Percentiles rank a stretch among this genome's conserved stretches.
phyloP scores from a whole-genome alignment of 1,140 invertebrate species.

The Cepaea nemoralis region DNA sequence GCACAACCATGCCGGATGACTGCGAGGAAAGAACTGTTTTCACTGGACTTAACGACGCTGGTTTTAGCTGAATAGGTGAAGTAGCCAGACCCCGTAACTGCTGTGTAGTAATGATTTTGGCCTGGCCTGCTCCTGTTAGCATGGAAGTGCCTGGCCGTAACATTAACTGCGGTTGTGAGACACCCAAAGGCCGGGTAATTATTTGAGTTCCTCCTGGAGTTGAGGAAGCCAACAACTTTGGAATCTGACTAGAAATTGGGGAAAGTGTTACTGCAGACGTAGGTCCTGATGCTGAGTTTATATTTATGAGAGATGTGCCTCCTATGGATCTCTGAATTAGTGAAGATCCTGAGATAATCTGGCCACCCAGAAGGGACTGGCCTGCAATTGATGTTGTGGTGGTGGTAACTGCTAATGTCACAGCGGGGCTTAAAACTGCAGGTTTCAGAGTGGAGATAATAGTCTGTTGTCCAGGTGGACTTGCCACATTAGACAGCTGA shows the following conservation, averaged over 20 bases:
- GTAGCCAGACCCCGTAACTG: slow-evolving; percentile 18
- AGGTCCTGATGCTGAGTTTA: background rate
- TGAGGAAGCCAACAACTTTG: slow-evolving; percentile 20
- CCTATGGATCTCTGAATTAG: slow-evolving; percentile 66
- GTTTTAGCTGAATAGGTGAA: slow-evolving; percentile 43
- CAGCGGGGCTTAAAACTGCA: slow-evolving; percentile 29
- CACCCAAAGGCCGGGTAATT: slow-evolving; percentile 14
- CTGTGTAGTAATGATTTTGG: slow-evolving; percentile 40
- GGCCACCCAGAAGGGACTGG: slow-evolving; percentile 38
- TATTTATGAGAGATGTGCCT: slow-evolving; percentile 43
- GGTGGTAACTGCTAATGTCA: slow-evolving; percentile 24
- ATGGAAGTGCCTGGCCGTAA: background rate
- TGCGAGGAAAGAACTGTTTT: slow-evolving; percentile 39
- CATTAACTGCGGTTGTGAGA: slow-evolving; percentile 18
- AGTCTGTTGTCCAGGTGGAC: slow-evolving; percentile 17
- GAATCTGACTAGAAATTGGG: slow-evolving; percentile 34
- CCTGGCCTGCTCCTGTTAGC: slow-evolving; percentile 13
- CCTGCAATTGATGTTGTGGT: slow-evolving; percentile 25
- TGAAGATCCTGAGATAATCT: slow-evolving; percentile 34
- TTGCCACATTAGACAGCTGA: slow-evolving; percentile 14
- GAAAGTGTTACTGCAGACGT: slow-evolving; percentile 31
- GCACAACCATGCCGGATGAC: background rate
- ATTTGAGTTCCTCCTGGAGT: slow-evolving; percentile 21
- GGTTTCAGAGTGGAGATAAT: slow-evolving; percentile 41
- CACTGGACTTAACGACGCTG: slow-evolving; percentile 26